These are phyloP conservation scores for Trilocha varians DNA, from an alignment of 2,888 invertebrate species.

Conservation along the genomic window DNA sequence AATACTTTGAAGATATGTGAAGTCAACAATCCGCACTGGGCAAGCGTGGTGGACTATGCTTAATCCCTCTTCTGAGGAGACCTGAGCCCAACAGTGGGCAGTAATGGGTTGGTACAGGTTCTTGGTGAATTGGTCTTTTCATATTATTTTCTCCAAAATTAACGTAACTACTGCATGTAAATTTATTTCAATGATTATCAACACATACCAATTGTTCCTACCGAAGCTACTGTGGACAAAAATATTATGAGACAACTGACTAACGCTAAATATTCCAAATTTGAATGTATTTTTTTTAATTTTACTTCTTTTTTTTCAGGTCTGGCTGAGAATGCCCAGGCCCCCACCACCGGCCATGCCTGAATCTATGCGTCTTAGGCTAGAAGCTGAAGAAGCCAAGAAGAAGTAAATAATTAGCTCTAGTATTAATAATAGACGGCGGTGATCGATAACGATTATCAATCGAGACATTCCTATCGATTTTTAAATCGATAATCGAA, in stretches of 20 bases:
- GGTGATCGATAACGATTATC: conserved; percentile 6
- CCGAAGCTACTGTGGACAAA: conserved; percentile 44
- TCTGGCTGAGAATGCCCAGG: conserved; percentile 87
- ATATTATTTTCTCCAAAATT: no score
- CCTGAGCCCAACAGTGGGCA: no score
- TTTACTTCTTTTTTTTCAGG: conserved; percentile 35
- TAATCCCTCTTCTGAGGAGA: no score
- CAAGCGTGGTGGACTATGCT: no score
- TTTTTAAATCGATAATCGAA: background rate
- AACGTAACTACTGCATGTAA: background rate
- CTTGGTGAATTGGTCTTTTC: no score
- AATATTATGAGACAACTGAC: conserved; percentile 27
- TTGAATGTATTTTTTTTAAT: background rate
- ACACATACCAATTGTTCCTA: conserved; percentile 58
- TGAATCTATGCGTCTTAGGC: conserved; percentile 86
- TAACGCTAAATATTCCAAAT: background rate
- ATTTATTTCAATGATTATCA: conserved; percentile 39
- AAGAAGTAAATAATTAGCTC: conserved; percentile 35
- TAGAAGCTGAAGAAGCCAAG: conserved; percentile 61
- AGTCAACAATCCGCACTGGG: no score
- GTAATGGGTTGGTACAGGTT: no score
- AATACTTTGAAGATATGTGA: no score
- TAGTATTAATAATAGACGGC: conserved; percentile 4
- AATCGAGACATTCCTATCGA: conserved; percentile 2
- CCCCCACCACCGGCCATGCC: conserved; percentile 98